Conservation (phyloP, 2,888 invertebrate species). For the Cecidostiba fungosa region DNA sequence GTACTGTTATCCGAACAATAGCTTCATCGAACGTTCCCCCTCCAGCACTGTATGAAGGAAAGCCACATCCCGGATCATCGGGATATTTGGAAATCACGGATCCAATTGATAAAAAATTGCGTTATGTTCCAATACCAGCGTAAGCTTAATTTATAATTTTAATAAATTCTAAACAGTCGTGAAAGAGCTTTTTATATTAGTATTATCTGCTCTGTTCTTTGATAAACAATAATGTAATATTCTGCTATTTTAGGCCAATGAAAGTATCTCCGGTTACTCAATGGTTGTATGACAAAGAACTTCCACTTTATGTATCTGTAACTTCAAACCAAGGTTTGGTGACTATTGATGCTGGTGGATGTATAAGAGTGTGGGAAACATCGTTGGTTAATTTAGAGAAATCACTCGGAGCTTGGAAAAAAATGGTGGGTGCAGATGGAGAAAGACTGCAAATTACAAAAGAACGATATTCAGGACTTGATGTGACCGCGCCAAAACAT, state of each 20-base stretch:
- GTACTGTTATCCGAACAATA: slow-evolving; percentile 74
- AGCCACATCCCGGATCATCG: slow-evolving; percentile 66
- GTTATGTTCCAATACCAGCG: slow-evolving; percentile 82
- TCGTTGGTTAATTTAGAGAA: slow-evolving; percentile 78
- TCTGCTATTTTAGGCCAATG: slow-evolving; percentile 68
- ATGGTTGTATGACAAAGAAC: slow-evolving; percentile 80
- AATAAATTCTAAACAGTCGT: neutral
- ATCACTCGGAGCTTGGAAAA: slow-evolving; percentile 81
- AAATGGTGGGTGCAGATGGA: slow-evolving; percentile 73
- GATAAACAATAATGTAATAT: no score
- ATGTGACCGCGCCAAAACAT: slow-evolving; percentile 91
- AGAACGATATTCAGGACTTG: slow-evolving; percentile 85
- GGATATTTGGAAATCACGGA: slow-evolving; percentile 83
- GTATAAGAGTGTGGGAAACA: slow-evolving; percentile 83
- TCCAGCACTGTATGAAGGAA: slow-evolving; percentile 67
- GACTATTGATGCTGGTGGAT: slow-evolving; percentile 83
- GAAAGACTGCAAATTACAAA: slow-evolving; percentile 88
- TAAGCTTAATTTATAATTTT: slow-evolving; percentile 69
- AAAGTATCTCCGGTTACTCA: slow-evolving; percentile 78
- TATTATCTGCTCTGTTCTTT: no score
- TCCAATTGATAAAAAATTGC: slow-evolving; percentile 78
- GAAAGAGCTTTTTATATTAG: no score
- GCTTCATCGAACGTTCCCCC: slow-evolving; percentile 68
- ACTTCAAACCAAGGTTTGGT: slow-evolving; percentile 81
- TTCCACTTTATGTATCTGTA: slow-evolving; percentile 79